Base-by-base conservation (phyloP, 2,797 vertebrate species). In the Crenichthys baileyi region DNA sequence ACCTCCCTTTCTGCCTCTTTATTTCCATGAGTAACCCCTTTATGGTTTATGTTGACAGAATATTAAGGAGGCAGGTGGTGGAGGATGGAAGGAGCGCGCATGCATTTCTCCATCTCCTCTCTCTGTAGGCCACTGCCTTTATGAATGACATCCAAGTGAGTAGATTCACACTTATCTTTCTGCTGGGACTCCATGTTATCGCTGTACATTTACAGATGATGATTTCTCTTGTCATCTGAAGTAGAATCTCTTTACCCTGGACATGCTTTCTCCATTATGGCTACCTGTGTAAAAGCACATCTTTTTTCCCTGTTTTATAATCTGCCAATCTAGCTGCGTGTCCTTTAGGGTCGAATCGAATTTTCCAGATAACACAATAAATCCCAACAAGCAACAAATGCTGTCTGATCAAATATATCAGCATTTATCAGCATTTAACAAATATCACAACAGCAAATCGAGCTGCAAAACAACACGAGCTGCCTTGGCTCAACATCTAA, bases 21-120 rank as follows among this genome's bases (percentile, higher is more conserved):
- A 94, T 95, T 95, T 92, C 85, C 87, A 90, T 77, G 85, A 92
- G 90, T 91, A 90, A 92, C 90, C 78, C 67, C 86, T 90, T 92
- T 85, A 89, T 90, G 88, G 90, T 88, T 87, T 88, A 82, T 88
- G 89, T 91, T 93, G 92, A 94, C 88, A 85, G 92, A 93, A 93
- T 94, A 93, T 93, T 91, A 92, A 94, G 87, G 87, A 89, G 86
- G 80, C 78, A 13, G 70, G 84, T 51, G 73, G 83, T 84, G 84
- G 84, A 80, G 87, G 75, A 87, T 78, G 70, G 61, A 79, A 83
- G 83, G 81, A 71, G 80, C 68, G 63, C 68, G 83, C 77, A 88
- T 89, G 90, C 91, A 83, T 90, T 90, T 77, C 79, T 91, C 79
- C 63, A 84, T 89, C 83, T 85, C 55, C 77, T 81, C 75, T 75